Evolutionary conservation across 2,888 invertebrate species (phyloP).

Genomic region (Eristalinus sepulchralis): DNA sequence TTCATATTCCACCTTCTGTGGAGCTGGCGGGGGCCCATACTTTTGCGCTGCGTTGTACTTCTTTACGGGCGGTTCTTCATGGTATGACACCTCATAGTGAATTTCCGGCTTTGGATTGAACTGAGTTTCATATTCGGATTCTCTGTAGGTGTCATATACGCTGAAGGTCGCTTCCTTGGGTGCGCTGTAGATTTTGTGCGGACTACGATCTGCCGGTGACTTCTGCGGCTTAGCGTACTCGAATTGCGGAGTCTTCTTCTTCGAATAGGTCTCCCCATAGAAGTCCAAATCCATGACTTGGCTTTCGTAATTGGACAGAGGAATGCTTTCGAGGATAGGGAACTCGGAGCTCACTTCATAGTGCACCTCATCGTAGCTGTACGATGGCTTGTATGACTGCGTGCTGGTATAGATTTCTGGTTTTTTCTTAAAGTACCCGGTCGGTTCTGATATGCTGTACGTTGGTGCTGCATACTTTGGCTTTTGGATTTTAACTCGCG

Average conservation of each 20-base stretch:
- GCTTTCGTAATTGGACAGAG: slow-evolving; percentile 76
- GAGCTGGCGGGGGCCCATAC: slow-evolving; percentile 27
- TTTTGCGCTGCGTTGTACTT: slow-evolving; percentile 16
- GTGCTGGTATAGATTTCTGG: slow-evolving; percentile 51
- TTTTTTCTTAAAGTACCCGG: slow-evolving; percentile 73
- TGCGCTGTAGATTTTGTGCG: slow-evolving; percentile 74
- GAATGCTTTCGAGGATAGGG: slow-evolving; percentile 68
- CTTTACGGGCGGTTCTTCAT: slow-evolving; percentile 39
- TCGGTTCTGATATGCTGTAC: slow-evolving; percentile 63
- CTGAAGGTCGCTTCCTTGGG: slow-evolving; percentile 66
- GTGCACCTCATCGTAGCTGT: slow-evolving; percentile 75
- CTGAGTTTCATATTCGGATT: neutral
- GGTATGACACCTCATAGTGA: slow-evolving; percentile 57
- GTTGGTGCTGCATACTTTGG: slow-evolving; percentile 76
- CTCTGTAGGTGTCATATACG: slow-evolving; percentile 8
- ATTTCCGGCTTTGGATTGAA: slow-evolving; percentile 31
- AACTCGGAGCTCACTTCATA: slow-evolving; percentile 71
- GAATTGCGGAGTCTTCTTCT: slow-evolving; percentile 74
- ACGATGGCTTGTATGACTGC: slow-evolving; percentile 70
- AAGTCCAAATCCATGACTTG: slow-evolving; percentile 78
- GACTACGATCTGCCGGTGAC: slow-evolving; percentile 41
- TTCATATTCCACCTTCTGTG: slow-evolving; percentile 35
- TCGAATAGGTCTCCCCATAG: slow-evolving; percentile 74
- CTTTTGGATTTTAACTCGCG: slow-evolving; percentile 75
- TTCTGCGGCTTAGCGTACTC: slow-evolving; percentile 72